A percentile compares a stretch with the other conserved stretches of the same genome.
phyloP scores from a whole-genome alignment of 2,113 vertebrate genomes.

The Glaucidium brasilianum region DNA sequence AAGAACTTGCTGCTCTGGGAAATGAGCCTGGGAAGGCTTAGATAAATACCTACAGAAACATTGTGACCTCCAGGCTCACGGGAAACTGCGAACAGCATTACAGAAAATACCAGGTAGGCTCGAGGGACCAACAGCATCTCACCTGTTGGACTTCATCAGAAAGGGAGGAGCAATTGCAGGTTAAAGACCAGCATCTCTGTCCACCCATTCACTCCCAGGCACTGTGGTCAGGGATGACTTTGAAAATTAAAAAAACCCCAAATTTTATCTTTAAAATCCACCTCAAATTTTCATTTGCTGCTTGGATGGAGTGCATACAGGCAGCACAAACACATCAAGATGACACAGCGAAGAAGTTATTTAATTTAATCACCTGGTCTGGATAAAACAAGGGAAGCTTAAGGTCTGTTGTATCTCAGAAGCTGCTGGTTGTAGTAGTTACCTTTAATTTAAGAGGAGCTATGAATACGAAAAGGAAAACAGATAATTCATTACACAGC shows the following conservation, averaged over 20 bases:
- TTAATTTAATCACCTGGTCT: neutral
- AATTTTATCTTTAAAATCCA: neutral
- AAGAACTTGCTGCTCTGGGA: neutral
- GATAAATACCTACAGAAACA: neutral
- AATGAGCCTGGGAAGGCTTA: neutral
- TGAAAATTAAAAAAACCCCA: neutral
- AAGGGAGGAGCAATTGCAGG: no score
- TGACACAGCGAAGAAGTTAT: neutral
- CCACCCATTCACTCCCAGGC: neutral
- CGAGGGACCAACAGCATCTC: rapidly evolving
- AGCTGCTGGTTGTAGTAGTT: neutral
- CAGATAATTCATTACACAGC: neutral
- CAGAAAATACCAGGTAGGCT: neutral
- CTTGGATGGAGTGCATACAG: neutral
- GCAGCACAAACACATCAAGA: neutral
- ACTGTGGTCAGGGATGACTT: neutral
- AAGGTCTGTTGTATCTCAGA: neutral
- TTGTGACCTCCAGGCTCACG: neutral
- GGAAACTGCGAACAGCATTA: neutral
- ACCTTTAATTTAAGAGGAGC: neutral
- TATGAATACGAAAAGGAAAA: neutral
- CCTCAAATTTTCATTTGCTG: neutral
- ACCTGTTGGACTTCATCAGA: neutral
- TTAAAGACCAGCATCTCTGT: neutral
- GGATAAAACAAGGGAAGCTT: neutral